Conservation (phyloP, 2,888 invertebrate species). For the Heliconius charithonia region DNA sequence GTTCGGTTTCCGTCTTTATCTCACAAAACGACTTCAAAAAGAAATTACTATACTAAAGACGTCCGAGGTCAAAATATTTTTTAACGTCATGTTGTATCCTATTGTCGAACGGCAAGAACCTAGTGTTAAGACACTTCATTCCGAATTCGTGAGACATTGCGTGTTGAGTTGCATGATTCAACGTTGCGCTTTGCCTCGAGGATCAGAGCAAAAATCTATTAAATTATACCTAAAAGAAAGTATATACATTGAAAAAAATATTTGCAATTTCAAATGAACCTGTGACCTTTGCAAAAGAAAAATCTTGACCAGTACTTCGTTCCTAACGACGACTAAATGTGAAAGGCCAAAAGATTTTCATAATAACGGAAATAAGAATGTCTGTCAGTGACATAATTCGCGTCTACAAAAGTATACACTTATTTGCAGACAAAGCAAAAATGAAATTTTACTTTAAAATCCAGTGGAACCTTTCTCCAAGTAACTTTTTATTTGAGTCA, state of each 20-base stretch:
- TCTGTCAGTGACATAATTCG: slow-evolving; percentile 46
- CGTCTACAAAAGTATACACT: slow-evolving; percentile 44
- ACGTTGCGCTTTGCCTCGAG: too few species aligned
- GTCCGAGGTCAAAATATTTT: too few species aligned
- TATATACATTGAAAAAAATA: background rate
- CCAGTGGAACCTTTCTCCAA: slow-evolving; percentile 12
- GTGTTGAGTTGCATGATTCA: too few species aligned
- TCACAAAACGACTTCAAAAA: background rate
- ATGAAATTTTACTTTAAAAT: slow-evolving; percentile 40
- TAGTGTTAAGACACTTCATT: too few species aligned
- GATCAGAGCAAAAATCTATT: too few species aligned
- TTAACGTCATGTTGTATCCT: too few species aligned
- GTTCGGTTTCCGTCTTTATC: background rate
- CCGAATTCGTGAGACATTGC: too few species aligned
- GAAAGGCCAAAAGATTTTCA: slow-evolving; percentile 3
- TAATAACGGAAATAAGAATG: slow-evolving; percentile 32
- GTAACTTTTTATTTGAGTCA: slow-evolving; percentile 24
- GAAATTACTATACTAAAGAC: background rate
- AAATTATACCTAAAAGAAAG: background rate
- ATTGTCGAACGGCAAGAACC: too few species aligned
- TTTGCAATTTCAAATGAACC: background rate
- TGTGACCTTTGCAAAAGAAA: background rate
- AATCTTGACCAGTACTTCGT: background rate
- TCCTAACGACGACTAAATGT: background rate
- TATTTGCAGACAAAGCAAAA: slow-evolving; percentile 42